Conservation (phyloP, 2,888 invertebrate genomes). For the Drosophila demipolita region DNA sequence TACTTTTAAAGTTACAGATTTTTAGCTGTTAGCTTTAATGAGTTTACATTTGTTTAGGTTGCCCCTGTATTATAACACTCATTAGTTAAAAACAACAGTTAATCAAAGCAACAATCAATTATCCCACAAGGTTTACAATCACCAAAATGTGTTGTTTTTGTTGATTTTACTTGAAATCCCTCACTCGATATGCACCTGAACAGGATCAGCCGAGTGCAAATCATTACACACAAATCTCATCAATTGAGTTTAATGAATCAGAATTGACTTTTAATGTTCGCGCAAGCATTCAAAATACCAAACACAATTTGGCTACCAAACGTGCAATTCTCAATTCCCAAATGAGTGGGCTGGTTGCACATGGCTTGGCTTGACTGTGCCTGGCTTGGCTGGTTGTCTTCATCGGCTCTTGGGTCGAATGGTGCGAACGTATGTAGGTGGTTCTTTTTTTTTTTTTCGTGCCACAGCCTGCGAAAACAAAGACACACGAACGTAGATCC, state of each 20-base stretch:
- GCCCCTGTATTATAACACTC: neutral
- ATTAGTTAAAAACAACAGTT: neutral
- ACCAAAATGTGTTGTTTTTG: conserved; percentile 7
- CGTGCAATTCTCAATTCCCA: conserved; percentile 45
- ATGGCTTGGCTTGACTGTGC: neutral
- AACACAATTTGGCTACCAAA: conserved; percentile 50
- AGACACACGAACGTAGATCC: conserved; percentile 30
- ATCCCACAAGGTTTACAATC: conserved; percentile 8
- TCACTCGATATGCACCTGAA: conserved; percentile 37
- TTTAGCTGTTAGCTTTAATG: neutral
- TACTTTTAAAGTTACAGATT: neutral
- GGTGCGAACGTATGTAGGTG: conserved; percentile 54
- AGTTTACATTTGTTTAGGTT: neutral
- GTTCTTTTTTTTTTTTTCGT: conserved; percentile 7
- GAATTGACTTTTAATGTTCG: conserved; percentile 59
- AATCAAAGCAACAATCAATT: conserved; percentile 6
- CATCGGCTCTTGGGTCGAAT: conserved; percentile 44
- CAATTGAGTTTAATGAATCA: conserved; percentile 54
- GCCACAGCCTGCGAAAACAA: conserved; percentile 14
- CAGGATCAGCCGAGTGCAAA: conserved; percentile 27
- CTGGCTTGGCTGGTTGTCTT: conserved; percentile 6
- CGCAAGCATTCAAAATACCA: conserved; percentile 49
- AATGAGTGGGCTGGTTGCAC: conserved; percentile 33
- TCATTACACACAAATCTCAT: conserved; percentile 24
- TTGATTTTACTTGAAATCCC: conserved; percentile 22